Base-by-base conservation (phyloP, 2,797 vertebrate species). In the Gephyroberyx darwinii region DNA sequence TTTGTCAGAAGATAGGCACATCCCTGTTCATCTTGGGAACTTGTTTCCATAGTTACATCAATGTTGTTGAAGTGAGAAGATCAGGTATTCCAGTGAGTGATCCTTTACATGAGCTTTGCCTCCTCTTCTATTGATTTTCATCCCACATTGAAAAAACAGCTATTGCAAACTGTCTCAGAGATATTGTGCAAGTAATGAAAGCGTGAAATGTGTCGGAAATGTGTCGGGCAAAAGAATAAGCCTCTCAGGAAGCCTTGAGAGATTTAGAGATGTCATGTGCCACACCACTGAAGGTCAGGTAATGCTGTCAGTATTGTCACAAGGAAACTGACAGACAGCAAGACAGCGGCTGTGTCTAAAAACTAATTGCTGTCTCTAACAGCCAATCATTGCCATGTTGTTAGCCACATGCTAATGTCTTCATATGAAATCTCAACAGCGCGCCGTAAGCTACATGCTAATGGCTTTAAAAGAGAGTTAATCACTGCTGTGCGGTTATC, bases 1-100 rank as follows among this genome's bases (percentile, higher is more conserved):
- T 89, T 91, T 89, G 89, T 90, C 84, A 88, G 86, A 77, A 85
- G 84, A 90, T 85, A 79, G 85, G 79, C 87, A 80, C 80, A 88
- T 87, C 83, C 83, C 74, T n/a, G 85, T 70, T 87, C 86, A 87
- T 90, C 90, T 81, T 65, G 81, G 87, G 85, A 92, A 90, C 89
- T 90, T 81, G 93, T 94, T 94, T 93, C 93, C 93, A 93, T 94
- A 93, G 93, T 91, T 93, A 94, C 93, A 89, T 91, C 85, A 90
- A 90, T 92, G 92, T 91, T 93, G 89, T 91, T 90, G 85, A 88
- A 89, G 87, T 88, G 88, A 88, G 88, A 88, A 88, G 89, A 91
- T 90, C 90, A 91, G 91, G 91, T 90, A 91, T 91, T 91, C 89
- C 90, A 84, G 87, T 71, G 88, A 92, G 88, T 90, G 90, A 91